These are phyloP conservation scores for Burhinus bistriatus DNA, from an alignment of 2,113 vertebrate genomes.

Conservation along the genomic window DNA sequence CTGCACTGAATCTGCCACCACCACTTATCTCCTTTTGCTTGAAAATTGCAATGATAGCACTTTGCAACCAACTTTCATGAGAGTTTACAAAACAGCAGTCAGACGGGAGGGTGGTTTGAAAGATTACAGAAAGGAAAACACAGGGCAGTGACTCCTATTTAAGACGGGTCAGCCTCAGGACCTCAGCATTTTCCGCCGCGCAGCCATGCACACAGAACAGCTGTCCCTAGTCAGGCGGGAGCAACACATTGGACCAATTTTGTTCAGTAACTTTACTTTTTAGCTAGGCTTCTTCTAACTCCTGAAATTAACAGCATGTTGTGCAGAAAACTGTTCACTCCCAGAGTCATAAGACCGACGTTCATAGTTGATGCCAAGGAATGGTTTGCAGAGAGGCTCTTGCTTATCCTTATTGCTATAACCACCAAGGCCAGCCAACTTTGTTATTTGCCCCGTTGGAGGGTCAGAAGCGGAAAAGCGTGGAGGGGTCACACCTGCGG, in stretches of 20 bases:
- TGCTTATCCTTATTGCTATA: no score
- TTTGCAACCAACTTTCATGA: not conserved
- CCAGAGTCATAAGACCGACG: no score
- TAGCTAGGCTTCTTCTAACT: no score
- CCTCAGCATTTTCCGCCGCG: rapidly evolving
- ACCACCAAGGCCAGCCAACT: no score
- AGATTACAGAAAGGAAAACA: not conserved
- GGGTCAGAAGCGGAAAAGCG: no score
- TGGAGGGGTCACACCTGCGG: no score
- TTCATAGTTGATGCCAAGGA: no score
- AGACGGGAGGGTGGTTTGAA: not conserved
- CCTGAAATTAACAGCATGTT: no score
- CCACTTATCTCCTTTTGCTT: not conserved
- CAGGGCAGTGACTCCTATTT: not conserved
- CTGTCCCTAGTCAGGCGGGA: not conserved
- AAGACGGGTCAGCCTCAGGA: not conserved
- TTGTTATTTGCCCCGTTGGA: no score
- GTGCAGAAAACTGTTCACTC: no score
- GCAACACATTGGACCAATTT: not conserved
- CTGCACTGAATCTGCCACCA: not conserved
- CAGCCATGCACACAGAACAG: not conserved
- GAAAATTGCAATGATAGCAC: not conserved
- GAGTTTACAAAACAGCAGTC: not conserved
- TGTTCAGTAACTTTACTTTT: no score
- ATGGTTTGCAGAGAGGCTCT: no score